These are phyloP conservation scores for Papilio xuthus DNA, from an alignment of 1,140 invertebrate species.

Conservation along the genomic window DNA sequence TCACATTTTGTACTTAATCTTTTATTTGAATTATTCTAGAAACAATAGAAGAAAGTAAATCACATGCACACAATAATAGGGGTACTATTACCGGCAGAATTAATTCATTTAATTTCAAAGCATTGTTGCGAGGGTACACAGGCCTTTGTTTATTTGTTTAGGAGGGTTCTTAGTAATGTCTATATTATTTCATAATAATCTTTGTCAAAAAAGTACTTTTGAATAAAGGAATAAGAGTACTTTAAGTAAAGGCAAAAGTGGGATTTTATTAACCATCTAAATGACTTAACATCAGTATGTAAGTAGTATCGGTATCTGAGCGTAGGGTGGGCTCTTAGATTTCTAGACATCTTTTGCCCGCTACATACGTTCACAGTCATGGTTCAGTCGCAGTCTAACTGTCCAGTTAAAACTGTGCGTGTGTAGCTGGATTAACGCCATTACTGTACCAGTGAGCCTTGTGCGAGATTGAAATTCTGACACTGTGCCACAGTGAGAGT, in stretches of 20 bases:
- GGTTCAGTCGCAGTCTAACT: too few relatives aligned
- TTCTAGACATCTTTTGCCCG: too few relatives aligned
- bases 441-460: too few relatives aligned
- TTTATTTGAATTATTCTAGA: not conserved
- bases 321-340: too few relatives aligned
- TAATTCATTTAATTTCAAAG: constrained; percentile 14
- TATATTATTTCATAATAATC: not conserved
- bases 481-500: too few relatives aligned
- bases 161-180: constrained; percentile 13
- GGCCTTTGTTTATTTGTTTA: constrained; percentile 25
- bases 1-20: not conserved
- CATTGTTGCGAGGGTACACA: constrained; percentile 4
- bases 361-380: too few relatives aligned
- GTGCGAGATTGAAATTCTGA: too few relatives aligned
- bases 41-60: constrained; percentile 25
- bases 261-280: too few relatives aligned
- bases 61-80: constrained; percentile 19
- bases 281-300: too few relatives aligned
- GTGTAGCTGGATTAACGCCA: too few relatives aligned
- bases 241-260: not conserved
- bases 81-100: constrained; percentile 21
- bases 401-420: too few relatives aligned
- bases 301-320: too few relatives aligned
- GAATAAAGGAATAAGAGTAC: not conserved
- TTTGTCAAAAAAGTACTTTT: not conserved